These are phyloP conservation scores for Hydrolagus affinis DNA, from an alignment of 2,113 vertebrate species.

Conservation along the genomic window DNA sequence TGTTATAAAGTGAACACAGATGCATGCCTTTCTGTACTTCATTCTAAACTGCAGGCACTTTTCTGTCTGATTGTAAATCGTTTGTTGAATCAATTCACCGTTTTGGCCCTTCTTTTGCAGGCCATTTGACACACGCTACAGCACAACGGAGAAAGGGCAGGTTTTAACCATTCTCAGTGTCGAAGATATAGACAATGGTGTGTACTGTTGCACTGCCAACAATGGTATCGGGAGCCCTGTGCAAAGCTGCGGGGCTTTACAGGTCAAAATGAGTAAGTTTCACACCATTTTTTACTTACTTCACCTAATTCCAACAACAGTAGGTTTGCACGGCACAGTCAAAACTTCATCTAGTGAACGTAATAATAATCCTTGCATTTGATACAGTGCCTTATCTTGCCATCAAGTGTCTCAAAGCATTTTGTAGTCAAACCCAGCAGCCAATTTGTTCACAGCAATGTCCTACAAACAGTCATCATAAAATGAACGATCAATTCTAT, in stretches of 20 bases:
- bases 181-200: slow-evolving; percentile 78
- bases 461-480: too few species aligned
- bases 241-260: slow-evolving; percentile 87
- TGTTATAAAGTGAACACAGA: background rate
- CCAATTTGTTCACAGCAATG: too few species aligned
- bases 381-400: too few species aligned
- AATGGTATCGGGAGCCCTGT: slow-evolving; percentile 76
- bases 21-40: background rate
- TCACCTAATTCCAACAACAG: too few species aligned
- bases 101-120: slow-evolving; percentile 47
- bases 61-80: background rate
- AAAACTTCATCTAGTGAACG: too few species aligned
- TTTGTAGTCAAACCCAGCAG: too few species aligned
- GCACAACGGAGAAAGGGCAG: slow-evolving; percentile 77
- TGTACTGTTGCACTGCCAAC: slow-evolving; percentile 83
- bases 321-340: too few species aligned
- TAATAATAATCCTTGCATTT: too few species aligned
- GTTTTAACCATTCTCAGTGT: slow-evolving; percentile 80
- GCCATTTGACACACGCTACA: slow-evolving; percentile 79
- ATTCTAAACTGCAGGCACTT: background rate
- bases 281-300: background rate
- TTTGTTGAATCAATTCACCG: background rate
- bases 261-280: slow-evolving; percentile 96
- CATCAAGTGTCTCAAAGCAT: too few species aligned
- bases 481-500: too few species aligned